Evolutionary conservation across 2,113 vertebrate genomes (phyloP).

Genomic region (Seriola dumerili): DNA sequence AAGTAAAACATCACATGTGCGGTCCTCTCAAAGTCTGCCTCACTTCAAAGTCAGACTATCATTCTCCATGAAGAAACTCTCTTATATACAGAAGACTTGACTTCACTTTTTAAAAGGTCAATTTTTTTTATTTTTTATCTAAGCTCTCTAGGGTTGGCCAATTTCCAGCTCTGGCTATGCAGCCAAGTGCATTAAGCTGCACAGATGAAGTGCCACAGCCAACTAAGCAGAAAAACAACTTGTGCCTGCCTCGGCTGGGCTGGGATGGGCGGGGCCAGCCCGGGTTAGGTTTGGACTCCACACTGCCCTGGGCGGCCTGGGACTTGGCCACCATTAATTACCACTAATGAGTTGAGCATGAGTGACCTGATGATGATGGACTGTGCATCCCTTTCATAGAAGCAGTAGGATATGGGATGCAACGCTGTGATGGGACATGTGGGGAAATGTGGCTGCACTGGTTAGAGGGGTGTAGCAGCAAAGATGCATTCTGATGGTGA

Average conservation of each 20-base stretch:
- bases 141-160: slow-evolving; percentile 63
- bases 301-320: slow-evolving; percentile 47
- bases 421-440: slow-evolving; percentile 28
- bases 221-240: slow-evolving; percentile 66
- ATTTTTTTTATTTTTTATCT: slow-evolving; percentile 32
- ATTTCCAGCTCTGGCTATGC: slow-evolving; percentile 52
- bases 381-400: slow-evolving; percentile 12
- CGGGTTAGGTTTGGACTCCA: slow-evolving; percentile 25
- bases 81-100: slow-evolving; percentile 47
- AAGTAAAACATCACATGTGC: slow-evolving; percentile 11
- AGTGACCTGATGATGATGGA: slow-evolving; percentile 64
- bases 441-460: slow-evolving; percentile 31
- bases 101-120: slow-evolving; percentile 63
- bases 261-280: neutral
- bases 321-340: slow-evolving; percentile 72
- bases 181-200: slow-evolving; percentile 69
- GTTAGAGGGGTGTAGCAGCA: slow-evolving; percentile 39
- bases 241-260: slow-evolving; percentile 39
- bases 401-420: slow-evolving; percentile 14
- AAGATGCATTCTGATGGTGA: slow-evolving; percentile 39
- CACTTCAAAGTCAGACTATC: slow-evolving; percentile 42
- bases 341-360: slow-evolving; percentile 73
- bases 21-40: slow-evolving; percentile 4
- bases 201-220: slow-evolving; percentile 59
- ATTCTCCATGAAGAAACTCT: slow-evolving; percentile 15